These are phyloP conservation scores for Anguilla rostrata DNA, from an alignment of 2,113 vertebrate species.

Conservation along the genomic window DNA sequence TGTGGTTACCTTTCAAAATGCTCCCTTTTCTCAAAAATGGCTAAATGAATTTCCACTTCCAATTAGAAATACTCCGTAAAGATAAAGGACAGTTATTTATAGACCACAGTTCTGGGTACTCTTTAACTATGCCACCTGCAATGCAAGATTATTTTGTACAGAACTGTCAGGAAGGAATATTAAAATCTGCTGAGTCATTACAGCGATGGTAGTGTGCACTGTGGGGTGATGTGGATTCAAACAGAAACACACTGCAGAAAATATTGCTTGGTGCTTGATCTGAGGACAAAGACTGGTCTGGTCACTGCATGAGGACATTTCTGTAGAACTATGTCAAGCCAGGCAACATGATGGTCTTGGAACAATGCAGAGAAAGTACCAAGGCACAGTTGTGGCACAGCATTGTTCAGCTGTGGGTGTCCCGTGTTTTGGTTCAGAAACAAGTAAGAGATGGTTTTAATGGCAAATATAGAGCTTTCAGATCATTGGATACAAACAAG, in stretches of 20 bases:
- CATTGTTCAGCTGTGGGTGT: not conserved
- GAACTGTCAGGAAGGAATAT: not conserved
- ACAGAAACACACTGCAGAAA: not conserved
- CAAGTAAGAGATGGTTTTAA: too few relatives aligned
- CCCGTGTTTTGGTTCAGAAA: too few relatives aligned
- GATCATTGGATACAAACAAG: not conserved
- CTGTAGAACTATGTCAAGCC: not conserved
- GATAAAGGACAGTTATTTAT: not conserved
- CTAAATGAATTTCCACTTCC: not conserved
- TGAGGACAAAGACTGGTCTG: not conserved
- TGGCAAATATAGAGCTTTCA: not conserved
- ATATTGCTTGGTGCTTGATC: not conserved
- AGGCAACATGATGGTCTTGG: not conserved
- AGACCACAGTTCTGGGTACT: not conserved
- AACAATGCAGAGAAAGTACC: not conserved
- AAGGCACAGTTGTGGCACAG: not conserved
- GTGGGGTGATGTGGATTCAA: not conserved
- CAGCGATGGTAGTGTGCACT: not conserved
- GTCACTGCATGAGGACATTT: not conserved
- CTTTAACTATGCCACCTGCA: not conserved
- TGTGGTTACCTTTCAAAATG: not conserved
- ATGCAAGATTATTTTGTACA: not conserved
- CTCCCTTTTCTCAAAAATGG: not conserved
- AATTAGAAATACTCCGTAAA: not conserved
- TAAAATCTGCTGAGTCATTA: not conserved